phyloP scores from a whole-genome alignment of 2,888 invertebrate species.

The Brachyopa scutellaris region DNA sequence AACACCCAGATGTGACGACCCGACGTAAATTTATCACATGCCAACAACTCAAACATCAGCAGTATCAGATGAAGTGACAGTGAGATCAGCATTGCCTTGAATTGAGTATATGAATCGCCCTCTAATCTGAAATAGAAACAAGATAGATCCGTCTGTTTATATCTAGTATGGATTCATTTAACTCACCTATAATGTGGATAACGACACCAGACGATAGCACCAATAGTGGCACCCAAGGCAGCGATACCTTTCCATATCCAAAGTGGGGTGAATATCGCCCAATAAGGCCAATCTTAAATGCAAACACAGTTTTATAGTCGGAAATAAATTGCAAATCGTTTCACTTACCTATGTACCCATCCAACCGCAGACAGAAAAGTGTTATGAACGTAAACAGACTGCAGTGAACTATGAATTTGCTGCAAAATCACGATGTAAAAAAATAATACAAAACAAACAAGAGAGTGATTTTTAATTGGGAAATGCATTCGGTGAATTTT shows the following conservation, averaged over 20 bases:
- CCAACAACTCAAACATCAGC: slow-evolving; percentile 97
- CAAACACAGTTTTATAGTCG: not conserved
- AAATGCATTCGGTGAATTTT: not conserved
- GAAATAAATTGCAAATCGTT: not conserved
- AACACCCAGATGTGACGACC: slow-evolving; percentile 89
- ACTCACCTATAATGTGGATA: slow-evolving; percentile 95
- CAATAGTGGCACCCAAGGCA: slow-evolving; percentile 93
- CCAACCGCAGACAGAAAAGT: slow-evolving; percentile 94
- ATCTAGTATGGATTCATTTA: no score
- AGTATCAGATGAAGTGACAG: slow-evolving; percentile 96
- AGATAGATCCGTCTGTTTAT: no score
- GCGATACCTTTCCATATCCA: slow-evolving; percentile 98
- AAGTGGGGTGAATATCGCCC: slow-evolving; percentile 97
- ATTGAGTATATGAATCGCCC: slow-evolving; percentile 98
- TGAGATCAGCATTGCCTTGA: slow-evolving; percentile 98
- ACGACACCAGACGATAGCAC: slow-evolving; percentile 97
- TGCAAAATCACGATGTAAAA: slow-evolving; percentile 83
- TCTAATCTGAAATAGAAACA: slow-evolving; percentile 90
- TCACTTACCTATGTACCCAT: slow-evolving; percentile 86
- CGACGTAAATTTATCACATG: slow-evolving; percentile 96
- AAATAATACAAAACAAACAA: not conserved
- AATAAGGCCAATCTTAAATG: slow-evolving; percentile 91
- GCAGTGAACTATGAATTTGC: slow-evolving; percentile 98
- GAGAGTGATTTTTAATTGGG: not conserved
- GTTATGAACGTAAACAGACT: slow-evolving; percentile 95